Evolutionary conservation across 2,888 invertebrate species (phyloP).

Genomic region (Balanococcus diminutus): DNA sequence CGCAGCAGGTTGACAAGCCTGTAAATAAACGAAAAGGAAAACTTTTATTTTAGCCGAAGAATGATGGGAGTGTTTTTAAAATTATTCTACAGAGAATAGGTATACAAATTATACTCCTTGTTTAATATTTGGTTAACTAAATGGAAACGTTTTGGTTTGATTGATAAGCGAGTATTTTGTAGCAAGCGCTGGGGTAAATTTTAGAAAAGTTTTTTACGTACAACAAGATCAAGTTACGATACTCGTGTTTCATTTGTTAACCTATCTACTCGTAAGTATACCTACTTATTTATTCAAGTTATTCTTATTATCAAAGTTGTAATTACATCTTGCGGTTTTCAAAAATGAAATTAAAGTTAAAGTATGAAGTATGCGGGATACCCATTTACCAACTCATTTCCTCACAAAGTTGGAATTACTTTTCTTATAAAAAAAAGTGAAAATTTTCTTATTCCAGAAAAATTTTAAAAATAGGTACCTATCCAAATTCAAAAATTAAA

Average conservation of each 20-base stretch:
- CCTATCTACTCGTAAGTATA: not conserved
- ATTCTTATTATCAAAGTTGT: too few species aligned
- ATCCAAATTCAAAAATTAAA: too few species aligned
- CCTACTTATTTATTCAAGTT: too few species aligned
- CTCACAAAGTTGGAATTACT: too few species aligned
- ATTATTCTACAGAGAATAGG: not conserved
- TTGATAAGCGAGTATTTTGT: not conserved
- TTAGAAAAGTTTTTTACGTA: not conserved
- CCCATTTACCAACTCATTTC: too few species aligned
- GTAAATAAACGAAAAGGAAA: not conserved
- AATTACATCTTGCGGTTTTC: too few species aligned
- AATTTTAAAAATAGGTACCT: too few species aligned
- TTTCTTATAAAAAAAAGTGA: too few species aligned
- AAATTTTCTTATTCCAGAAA: too few species aligned
- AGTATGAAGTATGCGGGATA: too few species aligned
- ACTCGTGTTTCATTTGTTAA: too few species aligned
- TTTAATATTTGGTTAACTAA: slow-evolving; percentile 5
- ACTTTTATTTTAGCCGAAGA: not conserved
- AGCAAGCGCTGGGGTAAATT: not conserved
- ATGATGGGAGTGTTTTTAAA: not conserved
- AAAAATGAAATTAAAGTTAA: too few species aligned
- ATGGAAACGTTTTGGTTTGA: slow-evolving; percentile 11
- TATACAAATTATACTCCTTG: not conserved
- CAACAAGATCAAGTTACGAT: not conserved
- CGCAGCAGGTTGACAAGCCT: slow-evolving; percentile 97